Evolutionary conservation across 2,888 invertebrate species (phyloP), one percentile per base, ranked within the genome.

Genomic region (Strigamia maritima): DNA sequence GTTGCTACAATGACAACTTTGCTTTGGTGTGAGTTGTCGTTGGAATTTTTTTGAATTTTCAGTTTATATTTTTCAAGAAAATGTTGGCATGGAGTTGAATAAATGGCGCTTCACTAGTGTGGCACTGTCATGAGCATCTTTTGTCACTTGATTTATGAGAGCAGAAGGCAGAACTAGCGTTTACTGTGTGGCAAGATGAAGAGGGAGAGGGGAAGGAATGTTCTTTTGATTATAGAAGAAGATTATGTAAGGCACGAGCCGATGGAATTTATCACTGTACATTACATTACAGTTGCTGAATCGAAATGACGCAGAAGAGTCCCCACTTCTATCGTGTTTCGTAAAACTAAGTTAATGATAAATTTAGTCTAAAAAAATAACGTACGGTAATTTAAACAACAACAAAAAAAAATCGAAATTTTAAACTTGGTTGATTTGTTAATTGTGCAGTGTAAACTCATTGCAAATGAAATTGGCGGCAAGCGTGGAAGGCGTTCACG

Each of bases 121-220:
- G 65, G 65, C 65, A 65, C 65, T 65, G 65, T 65, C 65, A 26
- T 65, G 65, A 16, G 65, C 65, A 65, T 65, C 65, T 65, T 65
- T 65, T 65, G 65, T 65, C 65, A 26, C 65, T 24, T 65, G 65
- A 65, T 65, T 65, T 65, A 65, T 65, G 65, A 65, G 65, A 65
- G 65, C 65, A 65, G 65, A 65, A 65, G 65, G 65, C 65, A 65
- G 65, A 65, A 65, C 65, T 24, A 65, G 65, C 65, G 65, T 65
- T 65, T 24, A 65, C 65, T 65, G 24, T 65, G 65, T 65, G 12
- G 65, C 65, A 65, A 65, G 65, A 65, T 65, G 65, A 65, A 65
- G 65, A 65, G 65, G 65, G 65, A 65, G 65, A 65, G 10, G 65
- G 65, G 28, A 65, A 28, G 26, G 65, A 65, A 65, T 26, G 65